phyloP scores from a whole-genome alignment of 2,888 invertebrate genomes.

The Alentia gelatinosa region DNA sequence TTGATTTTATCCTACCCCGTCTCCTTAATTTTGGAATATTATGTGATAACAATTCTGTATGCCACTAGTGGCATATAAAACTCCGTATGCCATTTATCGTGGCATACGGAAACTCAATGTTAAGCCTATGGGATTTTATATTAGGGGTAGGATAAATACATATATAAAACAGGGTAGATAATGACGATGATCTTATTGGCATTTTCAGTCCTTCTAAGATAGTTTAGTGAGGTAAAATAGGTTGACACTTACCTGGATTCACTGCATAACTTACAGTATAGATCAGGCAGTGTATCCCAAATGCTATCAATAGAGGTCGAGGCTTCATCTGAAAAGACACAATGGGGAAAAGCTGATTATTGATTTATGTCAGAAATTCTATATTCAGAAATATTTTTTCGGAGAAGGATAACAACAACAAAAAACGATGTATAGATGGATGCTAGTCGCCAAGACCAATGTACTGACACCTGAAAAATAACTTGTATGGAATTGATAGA shows the following conservation, averaged over 20 bases:
- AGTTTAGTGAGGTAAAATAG: not conserved
- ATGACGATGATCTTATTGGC: no score
- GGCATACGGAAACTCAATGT: no score
- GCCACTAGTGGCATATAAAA: no score
- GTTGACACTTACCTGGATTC: slow-evolving; percentile 55
- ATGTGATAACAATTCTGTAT: no score
- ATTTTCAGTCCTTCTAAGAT: no score
- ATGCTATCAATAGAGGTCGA: slow-evolving; percentile 48
- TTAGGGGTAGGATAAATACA: no score
- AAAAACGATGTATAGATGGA: not conserved
- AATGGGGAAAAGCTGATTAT: not conserved
- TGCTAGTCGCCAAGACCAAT: not conserved
- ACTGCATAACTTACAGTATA: slow-evolving; percentile 56
- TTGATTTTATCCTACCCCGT: no score
- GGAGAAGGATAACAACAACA: not conserved
- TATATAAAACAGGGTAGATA: no score
- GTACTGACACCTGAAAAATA: not conserved
- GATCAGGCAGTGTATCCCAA: slow-evolving; percentile 46
- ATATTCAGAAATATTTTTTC: not conserved
- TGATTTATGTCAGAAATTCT: no score
- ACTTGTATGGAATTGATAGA: not conserved
- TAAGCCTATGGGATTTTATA: no score
- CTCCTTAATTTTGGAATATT: no score
- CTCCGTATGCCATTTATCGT: no score
- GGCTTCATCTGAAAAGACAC: slow-evolving; percentile 55